Evolutionary conservation across 2,888 invertebrate species (phyloP), one percentile per base, ranked within the genome.

Genomic region (Drosophila engyochracea): DNA sequence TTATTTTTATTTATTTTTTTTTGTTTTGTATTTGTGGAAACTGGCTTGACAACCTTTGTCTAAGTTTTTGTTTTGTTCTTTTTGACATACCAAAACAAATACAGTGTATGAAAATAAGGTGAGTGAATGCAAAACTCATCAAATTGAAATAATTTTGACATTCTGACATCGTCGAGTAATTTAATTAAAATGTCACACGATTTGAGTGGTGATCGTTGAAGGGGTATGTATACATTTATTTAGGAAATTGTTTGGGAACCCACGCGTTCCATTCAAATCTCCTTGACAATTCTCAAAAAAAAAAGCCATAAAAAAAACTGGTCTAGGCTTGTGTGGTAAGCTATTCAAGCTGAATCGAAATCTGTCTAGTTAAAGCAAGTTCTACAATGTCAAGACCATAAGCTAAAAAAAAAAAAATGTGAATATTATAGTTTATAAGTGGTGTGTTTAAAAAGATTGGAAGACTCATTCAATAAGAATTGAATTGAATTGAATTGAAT

Each of bases 371-470:
- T 68, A 80, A 55, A 89, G 89, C 90, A 76, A 63, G 90, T 85
- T 88, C 63, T 67, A 74, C 70, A 85, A 88, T 85, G 89, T 85
- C 90, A 85, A 85, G 85, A 77, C 71, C 81, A 74, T 70, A 82
- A 88, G 76, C 61, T 6, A 39, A 68, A 70, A 57, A 52, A 12
- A 55, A 30, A 0, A 30, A 30, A 59, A 59, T 0, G 28, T 25
- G 5, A 69, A 37, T 54, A 30, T 30, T 16, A 31, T 57, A 49
- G 35, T 30, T 30, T 25, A 1, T 16, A 28, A 47, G 37, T 37
- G 37, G 61, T 49, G 28, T 4, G 37, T 12, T 61, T 10, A 3
- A 62, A 22, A 47, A 14, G 37, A 51, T 52, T 37, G 19, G 25
- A 62, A 22, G 7, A n/a, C n/a, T 16, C 6, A 25, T 30, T 51